Conservation (phyloP, 2,888 invertebrate species). For the Heliconius ethilla region DNA sequence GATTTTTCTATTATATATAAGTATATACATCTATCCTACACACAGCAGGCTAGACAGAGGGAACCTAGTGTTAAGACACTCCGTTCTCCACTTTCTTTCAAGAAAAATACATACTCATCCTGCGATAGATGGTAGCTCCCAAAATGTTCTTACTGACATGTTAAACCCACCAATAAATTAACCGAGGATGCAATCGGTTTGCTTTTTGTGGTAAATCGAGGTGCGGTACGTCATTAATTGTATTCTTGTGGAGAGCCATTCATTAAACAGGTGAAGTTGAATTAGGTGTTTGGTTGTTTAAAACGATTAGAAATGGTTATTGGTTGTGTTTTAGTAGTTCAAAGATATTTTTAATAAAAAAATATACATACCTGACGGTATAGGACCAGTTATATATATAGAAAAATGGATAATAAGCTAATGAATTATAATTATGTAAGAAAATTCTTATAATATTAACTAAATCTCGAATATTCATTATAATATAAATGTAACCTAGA, state of each 20-base stretch:
- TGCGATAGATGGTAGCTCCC: background rate
- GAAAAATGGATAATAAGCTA: no score
- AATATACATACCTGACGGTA: background rate
- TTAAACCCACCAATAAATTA: conserved; percentile 1
- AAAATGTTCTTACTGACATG: background rate
- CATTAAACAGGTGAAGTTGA: conserved; percentile 17
- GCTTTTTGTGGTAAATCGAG: conserved; percentile 22
- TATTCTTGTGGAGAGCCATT: conserved; percentile 21
- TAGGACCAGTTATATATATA: no score
- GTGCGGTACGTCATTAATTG: conserved; percentile 15
- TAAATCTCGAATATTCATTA: no score
- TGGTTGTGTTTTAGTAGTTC: background rate
- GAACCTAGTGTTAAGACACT: no score
- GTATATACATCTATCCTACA: no score
- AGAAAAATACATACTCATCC: no score
- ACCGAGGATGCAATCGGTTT: background rate
- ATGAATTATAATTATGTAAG: no score
- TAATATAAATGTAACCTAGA: no score
- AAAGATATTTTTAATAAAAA: background rate
- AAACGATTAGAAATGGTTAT: background rate
- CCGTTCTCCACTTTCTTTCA: no score
- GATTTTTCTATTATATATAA: no score
- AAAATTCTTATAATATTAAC: no score
- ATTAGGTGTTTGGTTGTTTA: conserved; percentile 22
- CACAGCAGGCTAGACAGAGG: no score